Evolutionary conservation across 2,797 vertebrate genomes (phyloP).

Genomic region (Distichodus sexfasciatus): DNA sequence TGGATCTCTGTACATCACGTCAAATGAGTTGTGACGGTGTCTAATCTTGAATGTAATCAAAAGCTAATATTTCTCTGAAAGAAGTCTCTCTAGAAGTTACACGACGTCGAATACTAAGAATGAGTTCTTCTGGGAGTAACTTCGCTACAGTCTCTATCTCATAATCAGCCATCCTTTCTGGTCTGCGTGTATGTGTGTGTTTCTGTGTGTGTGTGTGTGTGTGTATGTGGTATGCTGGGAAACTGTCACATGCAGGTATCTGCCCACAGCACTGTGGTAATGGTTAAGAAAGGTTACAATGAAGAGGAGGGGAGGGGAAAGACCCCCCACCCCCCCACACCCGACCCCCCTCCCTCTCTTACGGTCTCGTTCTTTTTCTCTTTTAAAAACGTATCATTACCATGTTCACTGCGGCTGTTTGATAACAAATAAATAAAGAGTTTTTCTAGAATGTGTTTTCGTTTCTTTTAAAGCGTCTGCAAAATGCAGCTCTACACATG

Average conservation of each 20-base stretch:
- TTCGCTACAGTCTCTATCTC: conserved; percentile 10
- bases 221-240: conserved; percentile 34
- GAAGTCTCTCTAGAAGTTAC: conserved; percentile 17
- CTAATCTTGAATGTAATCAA: conserved; percentile 49
- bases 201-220: conserved; percentile 25
- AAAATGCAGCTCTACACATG: background rate
- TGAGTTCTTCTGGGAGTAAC: conserved; percentile 15
- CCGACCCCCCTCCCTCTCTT: background rate
- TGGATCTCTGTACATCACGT: conserved; percentile 7
- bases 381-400: background rate
- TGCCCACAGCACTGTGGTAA: conserved; percentile 33
- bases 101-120: conserved; percentile 46
- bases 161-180: conserved; percentile 30
- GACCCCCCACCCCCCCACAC: conserved; percentile 13
- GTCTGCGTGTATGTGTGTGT: conserved; percentile 24
- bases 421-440: background rate
- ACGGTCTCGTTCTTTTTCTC: conserved; percentile 3
- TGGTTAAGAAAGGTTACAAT: conserved; percentile 39
- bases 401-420: too few species aligned
- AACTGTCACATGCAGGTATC: conserved; percentile 38
- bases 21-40: conserved; percentile 20
- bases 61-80: conserved; percentile 29
- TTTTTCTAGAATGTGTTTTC: background rate
- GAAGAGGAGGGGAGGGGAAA: conserved; percentile 62
- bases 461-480: background rate